These are phyloP conservation scores for Trissoscelio sp. DNA, from an alignment of 2,888 invertebrate genomes.

Conservation along the genomic window DNA sequence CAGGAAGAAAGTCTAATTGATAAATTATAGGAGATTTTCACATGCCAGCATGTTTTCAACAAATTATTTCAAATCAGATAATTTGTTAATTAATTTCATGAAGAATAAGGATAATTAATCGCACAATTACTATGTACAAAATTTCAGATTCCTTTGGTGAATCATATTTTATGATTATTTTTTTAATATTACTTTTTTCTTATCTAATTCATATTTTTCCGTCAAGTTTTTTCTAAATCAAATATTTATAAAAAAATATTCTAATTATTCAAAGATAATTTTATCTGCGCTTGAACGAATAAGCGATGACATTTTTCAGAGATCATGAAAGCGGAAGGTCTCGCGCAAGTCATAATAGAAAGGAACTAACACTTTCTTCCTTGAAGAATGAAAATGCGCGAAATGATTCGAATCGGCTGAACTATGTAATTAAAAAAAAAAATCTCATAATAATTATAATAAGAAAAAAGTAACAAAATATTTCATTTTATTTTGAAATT, in stretches of 20 bases:
- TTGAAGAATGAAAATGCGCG: background rate
- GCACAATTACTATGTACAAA: too few relatives aligned
- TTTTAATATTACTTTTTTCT: background rate
- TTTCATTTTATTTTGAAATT: too few relatives aligned
- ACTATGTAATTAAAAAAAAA: background rate
- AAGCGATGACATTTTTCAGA: slow-evolving; percentile 40
- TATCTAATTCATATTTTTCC: too few relatives aligned
- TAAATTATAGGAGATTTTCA: background rate
- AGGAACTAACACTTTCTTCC: slow-evolving; percentile 49
- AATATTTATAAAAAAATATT: slow-evolving; percentile 2
- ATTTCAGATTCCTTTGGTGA: too few relatives aligned
- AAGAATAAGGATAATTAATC: too few relatives aligned
- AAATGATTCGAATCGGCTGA: background rate
- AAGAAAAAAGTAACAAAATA: background rate
- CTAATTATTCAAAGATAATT: slow-evolving; percentile 17
- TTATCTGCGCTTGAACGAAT: slow-evolving; percentile 11
- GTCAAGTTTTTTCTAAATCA: too few relatives aligned
- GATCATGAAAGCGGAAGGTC: slow-evolving; percentile 55
- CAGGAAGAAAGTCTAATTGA: slow-evolving; percentile 8
- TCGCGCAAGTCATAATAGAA: slow-evolving; percentile 54
- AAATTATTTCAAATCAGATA: background rate
- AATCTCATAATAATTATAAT: background rate
- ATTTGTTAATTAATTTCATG: too few relatives aligned
- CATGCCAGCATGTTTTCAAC: background rate
- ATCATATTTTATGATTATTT: too few relatives aligned